These are phyloP conservation scores for Marmota flaviventris DNA, from an alignment of 2,113 vertebrate genomes.

Conservation along the genomic window DNA sequence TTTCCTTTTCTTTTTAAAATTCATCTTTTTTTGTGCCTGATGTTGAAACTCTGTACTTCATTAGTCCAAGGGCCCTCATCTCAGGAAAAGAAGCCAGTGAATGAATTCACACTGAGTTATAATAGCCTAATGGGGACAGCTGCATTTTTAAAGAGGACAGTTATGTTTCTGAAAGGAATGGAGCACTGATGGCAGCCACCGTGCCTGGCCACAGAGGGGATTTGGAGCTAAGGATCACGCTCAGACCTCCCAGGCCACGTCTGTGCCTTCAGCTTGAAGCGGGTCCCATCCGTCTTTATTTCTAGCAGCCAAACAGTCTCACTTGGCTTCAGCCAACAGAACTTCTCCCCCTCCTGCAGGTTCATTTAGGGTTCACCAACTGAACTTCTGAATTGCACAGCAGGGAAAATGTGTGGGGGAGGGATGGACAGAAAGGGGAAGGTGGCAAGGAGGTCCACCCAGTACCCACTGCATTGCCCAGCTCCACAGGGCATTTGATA, in stretches of 20 bases:
- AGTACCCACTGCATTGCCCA: background rate
- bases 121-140: background rate
- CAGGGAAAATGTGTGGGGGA: background rate
- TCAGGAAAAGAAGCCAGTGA: background rate
- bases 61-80: background rate
- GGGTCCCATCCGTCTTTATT: background rate
- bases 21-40: background rate
- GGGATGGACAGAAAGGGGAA: background rate
- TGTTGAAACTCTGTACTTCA: background rate
- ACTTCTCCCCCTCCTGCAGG: background rate
- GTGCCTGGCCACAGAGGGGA: background rate
- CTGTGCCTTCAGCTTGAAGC: background rate
- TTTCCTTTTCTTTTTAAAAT: background rate
- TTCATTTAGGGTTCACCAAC: constrained; percentile 32
- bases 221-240: background rate
- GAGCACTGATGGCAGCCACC: background rate
- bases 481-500: fast-evolving
- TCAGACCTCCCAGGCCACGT: background rate
- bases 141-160: constrained; percentile 34
- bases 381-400: background rate
- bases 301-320: background rate
- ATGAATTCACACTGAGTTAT: background rate
- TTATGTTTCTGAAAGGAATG: background rate
- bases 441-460: fast-evolving
- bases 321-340: background rate